phyloP scores from a whole-genome alignment of 2,888 invertebrate species.

The Calliphora vomitoria region DNA sequence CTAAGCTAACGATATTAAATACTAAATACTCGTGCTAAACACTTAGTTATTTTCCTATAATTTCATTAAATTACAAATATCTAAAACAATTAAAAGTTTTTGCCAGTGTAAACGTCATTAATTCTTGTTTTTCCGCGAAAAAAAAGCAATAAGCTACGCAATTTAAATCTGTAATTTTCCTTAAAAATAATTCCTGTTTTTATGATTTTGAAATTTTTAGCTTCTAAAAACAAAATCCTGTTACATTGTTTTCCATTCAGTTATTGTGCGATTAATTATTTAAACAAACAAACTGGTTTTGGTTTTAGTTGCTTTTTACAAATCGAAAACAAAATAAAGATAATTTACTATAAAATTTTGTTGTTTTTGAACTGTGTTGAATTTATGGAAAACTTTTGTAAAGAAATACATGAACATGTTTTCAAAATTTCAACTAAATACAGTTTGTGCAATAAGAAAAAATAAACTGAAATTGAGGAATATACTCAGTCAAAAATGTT shows the following conservation, averaged over 20 bases:
- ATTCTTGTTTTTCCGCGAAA: neutral
- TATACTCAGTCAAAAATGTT: too few relatives aligned
- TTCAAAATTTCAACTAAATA: neutral
- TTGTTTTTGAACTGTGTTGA: neutral
- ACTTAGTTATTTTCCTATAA: conserved; percentile 6
- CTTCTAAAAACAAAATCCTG: conserved; percentile 53
- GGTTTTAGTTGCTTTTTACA: neutral
- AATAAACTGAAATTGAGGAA: neutral
- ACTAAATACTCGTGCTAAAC: neutral
- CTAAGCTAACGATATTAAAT: too few relatives aligned
- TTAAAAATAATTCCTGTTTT: neutral
- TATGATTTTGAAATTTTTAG: conserved; percentile 29
- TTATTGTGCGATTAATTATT: conserved; percentile 1
- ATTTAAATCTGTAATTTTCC: conserved; percentile 33
- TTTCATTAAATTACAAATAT: neutral
- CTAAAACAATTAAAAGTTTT: neutral
- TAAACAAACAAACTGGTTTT: conserved; percentile 33
- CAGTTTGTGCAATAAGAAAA: conserved; percentile 7
- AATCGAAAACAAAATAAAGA: neutral
- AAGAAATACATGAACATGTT: conserved; percentile 29
- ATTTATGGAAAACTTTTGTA: conserved; percentile 39
- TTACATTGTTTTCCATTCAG: neutral
- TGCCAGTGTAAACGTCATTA: neutral
- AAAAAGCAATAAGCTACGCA: neutral
- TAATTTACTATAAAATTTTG: conserved; percentile 2